phyloP scores from a whole-genome alignment of 2,797 vertebrate genomes.

The Diplodus puntazzo region DNA sequence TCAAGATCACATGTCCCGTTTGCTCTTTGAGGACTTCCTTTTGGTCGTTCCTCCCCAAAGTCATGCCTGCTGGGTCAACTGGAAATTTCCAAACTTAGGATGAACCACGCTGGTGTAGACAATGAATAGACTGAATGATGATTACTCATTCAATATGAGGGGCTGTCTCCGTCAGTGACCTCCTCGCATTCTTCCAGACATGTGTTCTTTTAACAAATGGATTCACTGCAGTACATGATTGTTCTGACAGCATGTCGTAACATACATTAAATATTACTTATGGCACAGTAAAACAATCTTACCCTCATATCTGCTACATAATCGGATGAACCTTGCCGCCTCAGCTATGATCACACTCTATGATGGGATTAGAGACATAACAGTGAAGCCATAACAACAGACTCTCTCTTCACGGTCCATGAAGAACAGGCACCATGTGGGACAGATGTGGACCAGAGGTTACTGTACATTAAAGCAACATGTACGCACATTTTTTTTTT shows the following conservation, averaged over 20 bases:
- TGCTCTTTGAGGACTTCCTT: background rate
- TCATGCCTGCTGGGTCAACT: background rate
- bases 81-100: background rate
- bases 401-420: slow-evolving; percentile 34
- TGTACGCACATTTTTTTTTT: background rate
- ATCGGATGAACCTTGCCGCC: slow-evolving; percentile 10
- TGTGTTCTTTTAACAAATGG: background rate
- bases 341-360: slow-evolving; percentile 6
- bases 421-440: background rate
- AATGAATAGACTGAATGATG: background rate
- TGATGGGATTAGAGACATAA: slow-evolving; percentile 4
- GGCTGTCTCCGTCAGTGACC: background rate
- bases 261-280: slow-evolving; percentile 22
- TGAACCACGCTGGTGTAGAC: background rate
- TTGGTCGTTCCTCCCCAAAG: background rate
- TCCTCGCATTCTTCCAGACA: background rate
- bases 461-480: slow-evolving; percentile 25
- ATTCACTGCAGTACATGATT: background rate
- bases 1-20: background rate
- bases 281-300: slow-evolving; percentile 3
- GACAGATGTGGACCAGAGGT: slow-evolving; percentile 39
- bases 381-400: slow-evolving; percentile 6
- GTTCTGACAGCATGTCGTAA: slow-evolving; percentile 1
- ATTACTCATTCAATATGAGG: slow-evolving; percentile 3
- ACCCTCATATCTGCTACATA: slow-evolving; percentile 22